phyloP scores from a whole-genome alignment of 2,888 invertebrate genomes.

The Amaurobius ferox region DNA sequence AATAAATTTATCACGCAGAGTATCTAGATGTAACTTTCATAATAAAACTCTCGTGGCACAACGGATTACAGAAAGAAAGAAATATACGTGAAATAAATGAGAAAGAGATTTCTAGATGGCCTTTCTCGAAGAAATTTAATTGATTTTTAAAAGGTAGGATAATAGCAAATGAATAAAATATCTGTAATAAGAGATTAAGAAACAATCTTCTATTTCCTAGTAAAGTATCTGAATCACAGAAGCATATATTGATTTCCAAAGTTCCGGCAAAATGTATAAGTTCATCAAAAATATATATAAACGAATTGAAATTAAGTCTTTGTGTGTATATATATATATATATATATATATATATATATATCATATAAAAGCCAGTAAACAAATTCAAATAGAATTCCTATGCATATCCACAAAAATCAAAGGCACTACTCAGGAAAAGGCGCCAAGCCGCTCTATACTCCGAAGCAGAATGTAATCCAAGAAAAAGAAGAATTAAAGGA shows the following conservation, averaged over 20 bases:
- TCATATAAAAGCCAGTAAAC: too few species aligned
- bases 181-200: background rate
- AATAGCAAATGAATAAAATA: background rate
- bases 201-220: background rate
- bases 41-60: background rate
- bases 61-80: background rate
- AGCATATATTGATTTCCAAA: background rate
- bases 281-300: too few species aligned
- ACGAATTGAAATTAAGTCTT: too few species aligned
- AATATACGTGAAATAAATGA: background rate
- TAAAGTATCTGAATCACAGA: background rate
- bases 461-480: too few species aligned
- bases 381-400: too few species aligned
- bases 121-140: background rate
- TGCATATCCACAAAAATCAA: too few species aligned
- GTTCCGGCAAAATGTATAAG: too few species aligned
- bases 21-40: background rate
- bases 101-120: background rate
- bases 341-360: too few species aligned
- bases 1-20: background rate
- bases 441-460: too few species aligned
- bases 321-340: too few species aligned
- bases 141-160: background rate
- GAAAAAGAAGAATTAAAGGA: too few species aligned
- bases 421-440: too few species aligned